Conservation (phyloP, 2,113 vertebrate species). For the Paramisgurnus dabryanus region DNA sequence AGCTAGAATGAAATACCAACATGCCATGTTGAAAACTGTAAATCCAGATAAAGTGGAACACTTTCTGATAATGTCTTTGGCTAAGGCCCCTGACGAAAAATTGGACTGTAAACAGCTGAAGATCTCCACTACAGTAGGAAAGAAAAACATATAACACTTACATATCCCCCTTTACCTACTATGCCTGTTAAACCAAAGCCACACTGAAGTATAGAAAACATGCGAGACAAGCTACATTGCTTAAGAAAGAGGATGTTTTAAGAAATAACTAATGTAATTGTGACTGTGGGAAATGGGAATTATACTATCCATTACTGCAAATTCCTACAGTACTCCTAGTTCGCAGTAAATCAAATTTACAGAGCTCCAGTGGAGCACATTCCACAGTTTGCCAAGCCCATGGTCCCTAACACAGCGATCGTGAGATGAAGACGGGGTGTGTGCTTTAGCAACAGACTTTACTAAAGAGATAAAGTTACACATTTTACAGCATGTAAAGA, state of each 20-base stretch:
- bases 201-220: neutral
- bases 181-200: neutral
- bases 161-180: neutral
- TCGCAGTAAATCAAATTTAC: slow-evolving; percentile 43
- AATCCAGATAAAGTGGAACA: too few relatives aligned
- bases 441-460: slow-evolving; percentile 28
- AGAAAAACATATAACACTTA: too few relatives aligned
- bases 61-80: too few relatives aligned
- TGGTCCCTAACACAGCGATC: slow-evolving; percentile 20
- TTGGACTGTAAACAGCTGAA: too few relatives aligned
- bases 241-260: neutral
- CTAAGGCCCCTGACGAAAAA: too few relatives aligned
- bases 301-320: slow-evolving; percentile 6
- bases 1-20: too few relatives aligned
- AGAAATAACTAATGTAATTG: slow-evolving; percentile 13
- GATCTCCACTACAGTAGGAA: too few relatives aligned
- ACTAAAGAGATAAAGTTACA: slow-evolving; percentile 41
- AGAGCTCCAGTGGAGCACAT: slow-evolving; percentile 24
- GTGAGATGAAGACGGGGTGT: slow-evolving; percentile 34
- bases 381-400: slow-evolving; percentile 24
- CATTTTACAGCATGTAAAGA: slow-evolving; percentile 44
- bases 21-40: too few relatives aligned
- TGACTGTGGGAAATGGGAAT: neutral
- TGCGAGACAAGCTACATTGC: neutral
- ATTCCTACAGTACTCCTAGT: slow-evolving; percentile 21